Conservation (phyloP, 2,888 invertebrate genomes). For the Stenodema calcarata region DNA sequence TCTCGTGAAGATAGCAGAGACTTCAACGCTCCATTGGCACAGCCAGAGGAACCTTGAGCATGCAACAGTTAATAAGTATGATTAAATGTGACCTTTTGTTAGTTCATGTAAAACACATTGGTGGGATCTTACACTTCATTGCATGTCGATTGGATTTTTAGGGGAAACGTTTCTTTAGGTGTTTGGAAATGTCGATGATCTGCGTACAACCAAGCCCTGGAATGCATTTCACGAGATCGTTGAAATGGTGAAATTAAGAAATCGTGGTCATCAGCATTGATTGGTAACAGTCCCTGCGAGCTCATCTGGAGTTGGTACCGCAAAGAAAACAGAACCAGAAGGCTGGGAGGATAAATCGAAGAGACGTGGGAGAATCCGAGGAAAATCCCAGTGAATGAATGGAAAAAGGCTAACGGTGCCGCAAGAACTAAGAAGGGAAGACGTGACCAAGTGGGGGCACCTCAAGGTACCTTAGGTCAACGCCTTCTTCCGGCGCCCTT, state of each 20-base stretch:
- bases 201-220: no score
- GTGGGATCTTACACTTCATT: no score
- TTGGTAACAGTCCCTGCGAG: background rate
- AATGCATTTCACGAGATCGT: no score
- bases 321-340: background rate
- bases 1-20: background rate
- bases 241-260: no score
- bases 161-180: no score
- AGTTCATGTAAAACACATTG: background rate
- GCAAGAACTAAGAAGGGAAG: background rate
- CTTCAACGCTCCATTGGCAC: background rate
- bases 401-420: slow-evolving; percentile 29
- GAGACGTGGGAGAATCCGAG: slow-evolving; percentile 25
- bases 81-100: background rate
- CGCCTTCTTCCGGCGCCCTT: slow-evolving; percentile 29
- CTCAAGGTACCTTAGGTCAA: slow-evolving; percentile 15
- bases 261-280: no score
- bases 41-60: background rate
- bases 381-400: background rate
- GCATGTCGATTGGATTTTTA: no score
- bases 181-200: no score
- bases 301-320: background rate
- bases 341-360: background rate
- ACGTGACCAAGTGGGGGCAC: background rate
- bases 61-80: background rate